phyloP scores from a whole-genome alignment of 2,888 invertebrate species.

The Diadegma fenestrale region DNA sequence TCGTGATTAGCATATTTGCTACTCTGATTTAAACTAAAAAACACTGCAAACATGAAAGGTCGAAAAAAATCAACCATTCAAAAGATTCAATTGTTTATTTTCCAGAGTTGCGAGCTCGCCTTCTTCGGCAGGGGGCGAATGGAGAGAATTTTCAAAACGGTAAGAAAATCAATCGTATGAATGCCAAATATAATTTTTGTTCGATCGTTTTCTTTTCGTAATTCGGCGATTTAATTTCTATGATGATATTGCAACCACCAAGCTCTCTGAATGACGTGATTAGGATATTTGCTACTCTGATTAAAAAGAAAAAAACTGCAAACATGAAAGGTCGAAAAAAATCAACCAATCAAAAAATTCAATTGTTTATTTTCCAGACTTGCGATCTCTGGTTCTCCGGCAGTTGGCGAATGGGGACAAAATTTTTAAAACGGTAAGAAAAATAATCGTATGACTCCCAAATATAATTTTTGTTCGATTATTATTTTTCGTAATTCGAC shows the following conservation, averaged over 20 bases:
- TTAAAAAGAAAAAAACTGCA: not conserved
- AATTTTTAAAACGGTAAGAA: constrained; percentile 7
- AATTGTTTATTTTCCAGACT: not conserved
- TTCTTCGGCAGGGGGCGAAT: constrained; percentile 64
- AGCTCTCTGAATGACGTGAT: constrained; percentile 85
- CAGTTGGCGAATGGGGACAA: constrained; percentile 59
- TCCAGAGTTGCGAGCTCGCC: not conserved
- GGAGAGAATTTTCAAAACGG: not conserved
- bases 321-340: too few species aligned
- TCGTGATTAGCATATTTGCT: constrained; percentile 75
- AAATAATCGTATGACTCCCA: not conserved
- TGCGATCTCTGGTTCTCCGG: constrained; percentile 7
- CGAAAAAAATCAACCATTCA: not conserved
- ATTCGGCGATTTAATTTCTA: not conserved
- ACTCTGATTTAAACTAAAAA: constrained; percentile 64
- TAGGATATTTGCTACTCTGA: constrained; percentile 72
- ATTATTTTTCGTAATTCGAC: not conserved
- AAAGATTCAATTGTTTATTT: not conserved
- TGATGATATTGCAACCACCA: constrained; percentile 79
- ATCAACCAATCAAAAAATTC: not conserved
- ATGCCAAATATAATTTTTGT: not conserved
- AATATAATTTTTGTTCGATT: too few species aligned
- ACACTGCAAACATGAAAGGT: not conserved
- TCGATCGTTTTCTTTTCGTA: not conserved
- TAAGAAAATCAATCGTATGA: constrained; percentile 12